Evolutionary conservation across 2,797 vertebrate species (phyloP).

Genomic region (Labroides dimidiatus): DNA sequence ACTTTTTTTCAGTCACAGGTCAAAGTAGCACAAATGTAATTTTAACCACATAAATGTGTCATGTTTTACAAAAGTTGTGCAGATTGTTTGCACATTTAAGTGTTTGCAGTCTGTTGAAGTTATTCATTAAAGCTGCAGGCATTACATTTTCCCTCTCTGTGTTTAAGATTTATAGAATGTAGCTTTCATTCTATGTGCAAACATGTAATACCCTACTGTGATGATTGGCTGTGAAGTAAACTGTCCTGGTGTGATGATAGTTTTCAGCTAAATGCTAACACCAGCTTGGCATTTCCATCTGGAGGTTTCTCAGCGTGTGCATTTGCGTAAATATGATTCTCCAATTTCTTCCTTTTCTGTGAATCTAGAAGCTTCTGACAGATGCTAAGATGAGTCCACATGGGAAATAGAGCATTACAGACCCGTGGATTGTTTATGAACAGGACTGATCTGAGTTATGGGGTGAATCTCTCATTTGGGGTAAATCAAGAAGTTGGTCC

Average conservation of each 20-base stretch:
- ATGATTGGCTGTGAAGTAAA: constrained; percentile 54
- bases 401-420: constrained; percentile 12
- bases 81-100: too few relatives aligned
- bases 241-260: constrained; percentile 43
- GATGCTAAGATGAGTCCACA: constrained; percentile 17
- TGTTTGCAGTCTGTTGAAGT: too few relatives aligned
- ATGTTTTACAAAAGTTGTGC: too few relatives aligned
- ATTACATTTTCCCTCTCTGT: background rate
- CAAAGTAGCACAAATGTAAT: too few relatives aligned
- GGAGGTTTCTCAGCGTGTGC: constrained; percentile 2
- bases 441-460: too few relatives aligned
- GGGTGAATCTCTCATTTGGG: too few relatives aligned
- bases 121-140: constrained; percentile 1
- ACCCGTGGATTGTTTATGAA: background rate
- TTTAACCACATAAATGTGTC: too few relatives aligned
- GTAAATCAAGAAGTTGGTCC: too few relatives aligned
- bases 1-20: background rate
- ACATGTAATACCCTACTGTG: constrained; percentile 44
- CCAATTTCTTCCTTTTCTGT: constrained; percentile 14
- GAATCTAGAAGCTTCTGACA: constrained; percentile 32
- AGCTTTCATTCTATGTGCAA: constrained; percentile 10
- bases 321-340: constrained; percentile 6
- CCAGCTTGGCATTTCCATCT: constrained; percentile 12
- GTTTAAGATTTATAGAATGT: constrained; percentile 9
- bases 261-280: constrained; percentile 25